Percentiles rank a stretch among this genome's conserved stretches.
Evolutionary conservation across 2,113 vertebrate species (phyloP).

Genomic region (Melospiza georgiana): DNA sequence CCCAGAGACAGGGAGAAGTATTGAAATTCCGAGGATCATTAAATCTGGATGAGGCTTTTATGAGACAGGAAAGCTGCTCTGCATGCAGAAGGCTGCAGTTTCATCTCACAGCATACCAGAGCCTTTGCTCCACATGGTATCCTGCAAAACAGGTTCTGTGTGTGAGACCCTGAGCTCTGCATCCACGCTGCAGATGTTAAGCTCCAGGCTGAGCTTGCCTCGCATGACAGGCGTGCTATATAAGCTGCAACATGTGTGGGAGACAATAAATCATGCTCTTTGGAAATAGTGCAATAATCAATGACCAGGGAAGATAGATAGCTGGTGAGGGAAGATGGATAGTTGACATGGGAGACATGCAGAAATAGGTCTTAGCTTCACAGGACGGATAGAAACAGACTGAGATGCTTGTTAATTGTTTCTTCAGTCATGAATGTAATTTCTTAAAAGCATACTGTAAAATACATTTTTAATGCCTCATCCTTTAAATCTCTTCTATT

Average conservation of each 20-base stretch:
- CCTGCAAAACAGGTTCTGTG: background rate
- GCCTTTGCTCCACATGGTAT: background rate
- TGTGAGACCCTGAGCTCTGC: background rate
- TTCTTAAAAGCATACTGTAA: conserved; percentile 19
- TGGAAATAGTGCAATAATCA: background rate
- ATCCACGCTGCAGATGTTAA: background rate
- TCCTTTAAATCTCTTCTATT: conserved; percentile 8
- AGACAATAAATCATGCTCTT: background rate
- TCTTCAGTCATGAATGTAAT: background rate
- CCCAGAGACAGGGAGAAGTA: background rate
- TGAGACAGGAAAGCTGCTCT: background rate
- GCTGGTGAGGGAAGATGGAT: background rate
- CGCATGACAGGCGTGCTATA: accelerated
- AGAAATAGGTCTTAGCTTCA: background rate
- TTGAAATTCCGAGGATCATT: accelerated
- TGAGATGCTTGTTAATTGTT: conserved; percentile 10
- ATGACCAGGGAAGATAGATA: background rate
- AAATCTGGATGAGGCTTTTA: background rate
- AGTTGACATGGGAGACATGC: background rate
- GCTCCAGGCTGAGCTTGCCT: background rate
- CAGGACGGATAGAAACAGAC: background rate
- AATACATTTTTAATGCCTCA: conserved; percentile 27
- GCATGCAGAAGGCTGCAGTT: background rate
- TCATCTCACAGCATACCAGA: background rate
- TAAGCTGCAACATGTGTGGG: background rate